Percentiles rank a stretch among this genome's conserved stretches.
phyloP scores from a whole-genome alignment of 2,113 vertebrate species.

The Sturnira hondurensis region DNA sequence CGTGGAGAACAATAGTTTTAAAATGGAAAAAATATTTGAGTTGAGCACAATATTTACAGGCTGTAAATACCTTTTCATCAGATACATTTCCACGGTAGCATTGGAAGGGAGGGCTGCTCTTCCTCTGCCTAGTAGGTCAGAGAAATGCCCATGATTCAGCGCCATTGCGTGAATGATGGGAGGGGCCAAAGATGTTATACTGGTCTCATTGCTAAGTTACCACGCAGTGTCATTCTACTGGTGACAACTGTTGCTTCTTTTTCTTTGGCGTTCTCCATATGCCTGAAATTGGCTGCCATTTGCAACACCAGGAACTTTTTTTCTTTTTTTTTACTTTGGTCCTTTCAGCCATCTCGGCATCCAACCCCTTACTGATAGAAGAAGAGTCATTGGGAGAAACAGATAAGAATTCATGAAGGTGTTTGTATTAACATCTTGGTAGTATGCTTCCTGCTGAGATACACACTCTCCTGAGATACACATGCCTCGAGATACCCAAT shows the following conservation, averaged over 20 bases:
- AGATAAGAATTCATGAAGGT: neutral
- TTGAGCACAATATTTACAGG: neutral
- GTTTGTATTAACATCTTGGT: neutral
- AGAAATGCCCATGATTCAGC: neutral
- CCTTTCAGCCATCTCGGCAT: neutral
- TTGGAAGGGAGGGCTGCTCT: neutral
- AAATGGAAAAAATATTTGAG: neutral
- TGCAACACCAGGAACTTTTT: neutral
- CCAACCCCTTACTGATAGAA: neutral
- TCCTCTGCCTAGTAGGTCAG: neutral
- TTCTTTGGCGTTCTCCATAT: neutral
- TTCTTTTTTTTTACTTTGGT: neutral
- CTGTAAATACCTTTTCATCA: neutral
- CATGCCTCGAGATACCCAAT: too few relatives aligned
- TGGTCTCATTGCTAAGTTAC: neutral
- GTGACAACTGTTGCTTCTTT: neutral
- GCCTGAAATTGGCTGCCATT: neutral
- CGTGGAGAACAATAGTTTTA: neutral
- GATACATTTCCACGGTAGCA: too few relatives aligned
- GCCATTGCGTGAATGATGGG: neutral
- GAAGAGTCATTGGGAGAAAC: neutral
- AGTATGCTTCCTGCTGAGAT: neutral
- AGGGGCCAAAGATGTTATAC: neutral
- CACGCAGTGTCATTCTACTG: neutral
- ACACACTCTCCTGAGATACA: too few relatives aligned